These are phyloP conservation scores for Paramormyrops kingsleyae DNA, from an alignment of 2,113 vertebrate species.

Conservation along the genomic window DNA sequence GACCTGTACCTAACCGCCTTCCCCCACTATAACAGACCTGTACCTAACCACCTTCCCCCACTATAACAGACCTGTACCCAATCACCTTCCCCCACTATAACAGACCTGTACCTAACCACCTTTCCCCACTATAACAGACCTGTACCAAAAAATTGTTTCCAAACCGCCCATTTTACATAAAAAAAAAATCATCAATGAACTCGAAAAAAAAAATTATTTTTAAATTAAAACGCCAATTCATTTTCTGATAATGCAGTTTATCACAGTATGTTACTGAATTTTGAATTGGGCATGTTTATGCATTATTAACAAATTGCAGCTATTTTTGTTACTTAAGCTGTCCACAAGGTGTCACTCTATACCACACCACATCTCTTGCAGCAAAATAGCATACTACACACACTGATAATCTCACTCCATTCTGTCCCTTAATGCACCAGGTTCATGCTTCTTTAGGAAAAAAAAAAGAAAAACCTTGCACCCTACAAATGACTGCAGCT, in stretches of 20 bases:
- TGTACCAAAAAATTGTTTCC: neutral
- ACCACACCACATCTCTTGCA: conserved; percentile 7
- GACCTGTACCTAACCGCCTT: too few species aligned
- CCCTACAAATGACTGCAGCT: neutral
- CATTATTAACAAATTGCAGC: neutral
- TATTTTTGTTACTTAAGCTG: conserved; percentile 17
- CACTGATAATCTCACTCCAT: neutral
- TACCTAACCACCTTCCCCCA: neutral
- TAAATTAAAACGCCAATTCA: neutral
- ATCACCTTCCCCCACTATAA: too few species aligned
- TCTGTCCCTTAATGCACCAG: neutral
- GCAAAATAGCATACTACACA: neutral
- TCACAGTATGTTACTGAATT: neutral
- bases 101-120: too few species aligned
- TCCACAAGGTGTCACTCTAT: conserved; percentile 30
- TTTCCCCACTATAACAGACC: neutral
- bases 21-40: too few species aligned
- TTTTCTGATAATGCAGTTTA: neutral
- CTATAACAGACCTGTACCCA: neutral
- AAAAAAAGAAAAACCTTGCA: neutral
- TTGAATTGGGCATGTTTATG: neutral
- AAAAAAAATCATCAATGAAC: neutral
- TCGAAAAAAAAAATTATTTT: neutral
- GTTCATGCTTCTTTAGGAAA: neutral
- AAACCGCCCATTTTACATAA: neutral